phyloP scores from a whole-genome alignment of 2,888 invertebrate species.

The Lepidocyrtinus sp. region DNA sequence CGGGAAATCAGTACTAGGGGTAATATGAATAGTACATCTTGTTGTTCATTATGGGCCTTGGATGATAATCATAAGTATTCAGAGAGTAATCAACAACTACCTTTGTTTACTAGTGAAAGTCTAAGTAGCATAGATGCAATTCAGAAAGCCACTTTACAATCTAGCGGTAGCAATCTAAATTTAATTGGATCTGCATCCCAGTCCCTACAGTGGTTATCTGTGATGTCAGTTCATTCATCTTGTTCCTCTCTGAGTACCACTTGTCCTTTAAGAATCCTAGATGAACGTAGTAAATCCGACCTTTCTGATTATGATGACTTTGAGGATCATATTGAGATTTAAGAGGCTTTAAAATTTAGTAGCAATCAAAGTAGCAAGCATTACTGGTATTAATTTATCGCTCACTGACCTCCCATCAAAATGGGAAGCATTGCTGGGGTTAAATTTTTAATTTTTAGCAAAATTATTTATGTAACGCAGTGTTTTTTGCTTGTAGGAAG shows the following conservation, averaged over 20 bases:
- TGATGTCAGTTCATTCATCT: conserved; percentile 45
- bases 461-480: too few species aligned
- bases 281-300: conserved; percentile 44
- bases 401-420: too few species aligned
- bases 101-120: conserved; percentile 20
- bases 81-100: conserved; percentile 11
- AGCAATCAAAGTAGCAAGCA: neutral
- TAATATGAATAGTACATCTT: conserved; percentile 17
- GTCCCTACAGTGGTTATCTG: conserved; percentile 43
- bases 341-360: conserved; percentile 2
- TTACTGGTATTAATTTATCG: too few species aligned
- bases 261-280: conserved; percentile 45
- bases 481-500: neutral
- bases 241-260: conserved; percentile 51
- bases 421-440: too few species aligned
- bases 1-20: conserved; percentile 13
- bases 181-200: conserved; percentile 12
- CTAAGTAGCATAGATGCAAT: neutral
- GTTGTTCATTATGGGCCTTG: conserved; percentile 28
- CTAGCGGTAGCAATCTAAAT: neutral
- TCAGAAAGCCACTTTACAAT: too few species aligned
- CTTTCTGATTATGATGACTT: conserved; percentile 52
- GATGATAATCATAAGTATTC: neutral
- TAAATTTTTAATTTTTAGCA: too few species aligned
- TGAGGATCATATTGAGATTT: conserved; percentile 56